phyloP scores from a whole-genome alignment of 2,888 invertebrate species.

The Boloria euphrosyne region DNA sequence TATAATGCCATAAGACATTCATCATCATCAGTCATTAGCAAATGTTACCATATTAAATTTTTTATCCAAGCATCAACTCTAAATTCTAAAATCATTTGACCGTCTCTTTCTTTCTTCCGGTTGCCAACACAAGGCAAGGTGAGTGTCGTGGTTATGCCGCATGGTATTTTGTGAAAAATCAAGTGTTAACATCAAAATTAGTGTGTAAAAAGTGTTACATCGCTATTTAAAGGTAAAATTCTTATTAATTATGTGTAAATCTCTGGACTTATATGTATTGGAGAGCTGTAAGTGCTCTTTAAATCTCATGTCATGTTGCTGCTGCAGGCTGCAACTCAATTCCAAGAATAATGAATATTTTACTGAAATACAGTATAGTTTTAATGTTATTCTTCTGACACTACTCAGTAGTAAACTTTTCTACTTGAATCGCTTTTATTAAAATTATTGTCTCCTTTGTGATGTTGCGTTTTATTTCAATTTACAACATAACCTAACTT shows the following conservation, averaged over 20 bases:
- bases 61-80: constrained; percentile 4
- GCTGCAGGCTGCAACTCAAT: constrained; percentile 1
- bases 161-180: constrained; percentile 60
- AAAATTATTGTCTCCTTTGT: no score
- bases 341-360: no score
- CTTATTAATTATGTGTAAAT: not conserved
- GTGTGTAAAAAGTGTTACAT: constrained; percentile 35
- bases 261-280: not conserved
- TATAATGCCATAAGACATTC: no score
- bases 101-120: constrained; percentile 71
- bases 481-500: constrained; percentile 15
- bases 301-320: constrained; percentile 8
- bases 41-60: constrained; percentile 11
- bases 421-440: no score
- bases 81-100: not conserved
- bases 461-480: not conserved
- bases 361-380: no score
- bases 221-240: constrained; percentile 49
- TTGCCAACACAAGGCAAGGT: constrained; percentile 77
- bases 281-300: not conserved
- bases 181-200: constrained; percentile 36
- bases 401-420: no score
- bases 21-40: no score
- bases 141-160: constrained; percentile 62
- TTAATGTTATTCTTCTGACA: no score